These are phyloP conservation scores for Enteromius trimaculatus DNA, from an alignment of 2,797 vertebrate genomes.

Conservation along the genomic window DNA sequence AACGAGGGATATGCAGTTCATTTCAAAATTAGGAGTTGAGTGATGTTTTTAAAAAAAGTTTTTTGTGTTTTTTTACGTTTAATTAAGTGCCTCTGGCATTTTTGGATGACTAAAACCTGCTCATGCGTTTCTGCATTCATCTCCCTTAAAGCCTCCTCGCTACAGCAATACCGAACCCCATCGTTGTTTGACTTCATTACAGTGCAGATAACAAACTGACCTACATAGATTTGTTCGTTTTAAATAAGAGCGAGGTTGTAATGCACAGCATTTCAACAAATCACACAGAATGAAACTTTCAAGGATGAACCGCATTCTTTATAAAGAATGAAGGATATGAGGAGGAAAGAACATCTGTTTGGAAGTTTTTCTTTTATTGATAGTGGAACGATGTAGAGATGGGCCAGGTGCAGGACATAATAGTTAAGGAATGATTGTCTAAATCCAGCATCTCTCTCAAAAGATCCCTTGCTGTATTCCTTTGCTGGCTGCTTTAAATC, in stretches of 20 bases:
- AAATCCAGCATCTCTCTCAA: background rate
- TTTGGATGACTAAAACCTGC: background rate
- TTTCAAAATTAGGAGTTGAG: background rate
- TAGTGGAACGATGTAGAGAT: background rate
- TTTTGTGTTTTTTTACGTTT: too few species aligned
- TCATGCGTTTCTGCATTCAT: background rate
- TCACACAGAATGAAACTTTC: background rate
- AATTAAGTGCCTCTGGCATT: background rate
- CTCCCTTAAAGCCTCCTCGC: background rate
- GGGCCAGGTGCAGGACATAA: background rate
- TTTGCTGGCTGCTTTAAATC: background rate
- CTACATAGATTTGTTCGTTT: background rate
- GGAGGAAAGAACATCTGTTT: conserved; percentile 20
- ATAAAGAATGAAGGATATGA: conserved; percentile 1
- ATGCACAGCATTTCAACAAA: background rate
- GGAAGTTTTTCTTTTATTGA: background rate
- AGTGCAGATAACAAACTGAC: background rate
- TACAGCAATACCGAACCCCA: background rate
- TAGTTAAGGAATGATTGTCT: background rate
- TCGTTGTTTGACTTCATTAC: conserved; percentile 1
- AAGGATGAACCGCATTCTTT: background rate
- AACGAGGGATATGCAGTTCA: background rate
- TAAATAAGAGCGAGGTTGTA: background rate
- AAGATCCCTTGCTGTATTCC: background rate
- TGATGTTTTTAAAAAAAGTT: background rate